phyloP scores from a whole-genome alignment of 1,140 invertebrate genomes.

The Drosophila albomicans region DNA sequence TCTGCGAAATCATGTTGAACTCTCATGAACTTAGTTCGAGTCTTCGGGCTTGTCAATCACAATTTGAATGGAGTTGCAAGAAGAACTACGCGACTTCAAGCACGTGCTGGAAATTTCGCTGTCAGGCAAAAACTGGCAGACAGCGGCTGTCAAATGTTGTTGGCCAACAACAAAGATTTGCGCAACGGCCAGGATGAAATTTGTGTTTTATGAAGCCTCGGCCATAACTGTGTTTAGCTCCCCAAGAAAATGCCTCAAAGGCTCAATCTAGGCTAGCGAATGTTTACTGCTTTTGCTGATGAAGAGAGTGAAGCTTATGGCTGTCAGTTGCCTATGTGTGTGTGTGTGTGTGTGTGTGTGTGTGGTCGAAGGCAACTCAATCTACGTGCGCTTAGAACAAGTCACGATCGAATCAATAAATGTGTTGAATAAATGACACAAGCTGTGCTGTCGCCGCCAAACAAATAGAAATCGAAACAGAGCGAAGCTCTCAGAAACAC shows the following conservation, averaged over 20 bases:
- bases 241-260: constrained; percentile 10
- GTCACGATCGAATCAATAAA: constrained; percentile 72
- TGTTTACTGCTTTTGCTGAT: neutral
- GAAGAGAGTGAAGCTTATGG: neutral
- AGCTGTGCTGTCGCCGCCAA: constrained; percentile 40
- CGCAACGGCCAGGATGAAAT: constrained; percentile 2
- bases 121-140: constrained; percentile 32
- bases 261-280: constrained; percentile 9
- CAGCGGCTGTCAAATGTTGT: constrained; percentile 27
- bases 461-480: neutral
- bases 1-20: neutral
- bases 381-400: constrained; percentile 54
- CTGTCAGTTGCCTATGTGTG: neutral
- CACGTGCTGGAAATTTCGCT: constrained; percentile 65
- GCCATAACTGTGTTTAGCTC: constrained; percentile 35
- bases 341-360: constrained; percentile 5
- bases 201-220: constrained; percentile 5
- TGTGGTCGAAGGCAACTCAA: constrained; percentile 22
- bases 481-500: neutral
- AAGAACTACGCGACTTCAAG: neutral
- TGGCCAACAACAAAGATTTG: neutral
- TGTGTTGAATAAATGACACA: constrained; percentile 71
- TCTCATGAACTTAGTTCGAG: neutral
- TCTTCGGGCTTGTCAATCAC: neutral
- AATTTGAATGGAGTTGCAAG: constrained; percentile 1